phyloP scores from a whole-genome alignment of 2,113 vertebrate genomes.

The Gila orcuttii region DNA sequence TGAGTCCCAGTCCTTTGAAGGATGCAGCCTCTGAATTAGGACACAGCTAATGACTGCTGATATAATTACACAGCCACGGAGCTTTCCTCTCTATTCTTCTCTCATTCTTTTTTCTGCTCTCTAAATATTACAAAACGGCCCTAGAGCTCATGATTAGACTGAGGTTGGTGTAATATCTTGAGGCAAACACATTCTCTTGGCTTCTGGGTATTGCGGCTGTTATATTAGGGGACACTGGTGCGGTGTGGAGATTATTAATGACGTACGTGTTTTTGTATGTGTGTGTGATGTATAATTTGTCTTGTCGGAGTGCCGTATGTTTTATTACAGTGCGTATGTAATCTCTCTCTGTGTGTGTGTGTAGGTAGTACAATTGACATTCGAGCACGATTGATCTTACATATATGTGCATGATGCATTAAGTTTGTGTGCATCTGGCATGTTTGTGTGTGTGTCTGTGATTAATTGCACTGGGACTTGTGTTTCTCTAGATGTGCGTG shows the following conservation, averaged over 20 bases:
- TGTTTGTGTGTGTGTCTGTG: slow-evolving; percentile 5
- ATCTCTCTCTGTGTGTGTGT: not conserved
- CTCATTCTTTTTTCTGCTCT: not conserved
- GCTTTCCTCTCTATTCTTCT: not conserved
- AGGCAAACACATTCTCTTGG: not conserved
- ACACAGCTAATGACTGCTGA: slow-evolving; percentile 33
- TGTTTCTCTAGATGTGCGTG: slow-evolving; percentile 73
- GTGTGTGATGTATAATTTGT: not conserved
- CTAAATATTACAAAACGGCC: not conserved
- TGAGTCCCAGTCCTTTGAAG: no score
- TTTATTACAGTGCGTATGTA: not conserved
- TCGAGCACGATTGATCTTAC: not conserved
- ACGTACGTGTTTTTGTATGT: not conserved
- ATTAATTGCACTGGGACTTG: slow-evolving; percentile 43
- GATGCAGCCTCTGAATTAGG: no score
- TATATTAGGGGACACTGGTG: not conserved
- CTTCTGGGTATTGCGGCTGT: slow-evolving; percentile 3
- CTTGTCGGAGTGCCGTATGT: not conserved
- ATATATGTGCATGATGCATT: not conserved
- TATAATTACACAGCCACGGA: slow-evolving; percentile 28
- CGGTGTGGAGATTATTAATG: slow-evolving; percentile 29
- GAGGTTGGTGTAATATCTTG: slow-evolving; percentile 14
- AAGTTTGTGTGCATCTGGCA: not conserved
- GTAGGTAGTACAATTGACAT: not conserved
- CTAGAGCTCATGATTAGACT: slow-evolving; percentile 1